Base-by-base conservation (phyloP, 2,888 invertebrate species). In the Xestia xanthographa region DNA sequence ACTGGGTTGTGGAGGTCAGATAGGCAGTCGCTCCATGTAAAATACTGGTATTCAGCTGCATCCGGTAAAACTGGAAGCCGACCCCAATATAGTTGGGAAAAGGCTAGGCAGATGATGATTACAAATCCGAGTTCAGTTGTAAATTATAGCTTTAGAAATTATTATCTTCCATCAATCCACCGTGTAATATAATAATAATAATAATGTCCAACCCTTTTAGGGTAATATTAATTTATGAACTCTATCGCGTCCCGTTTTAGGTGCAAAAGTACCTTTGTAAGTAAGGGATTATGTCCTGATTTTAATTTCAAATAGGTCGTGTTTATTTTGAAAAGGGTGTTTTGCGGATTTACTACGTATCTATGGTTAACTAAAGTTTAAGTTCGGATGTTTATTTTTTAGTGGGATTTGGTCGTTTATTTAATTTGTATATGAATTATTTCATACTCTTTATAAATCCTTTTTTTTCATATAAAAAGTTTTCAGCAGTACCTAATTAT, bases 161-260 rank as follows among this genome's bases (percentile, higher is more conserved):
- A 77, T 83, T 80, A 77, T 76, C 68, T 65, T 17, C 20, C 48
- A 76, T 83, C 73, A 78, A 75, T 85, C 48, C 68, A 53, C 67
- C 22, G 26, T 48, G 58, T 77, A 69, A 79, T 79, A 34, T 72
- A 9, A 9, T 41, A 34, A 65, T 83, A 34, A 65, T 83, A 87
- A 86, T 77, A 75, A 65, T 48, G 69, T 69, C 45, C 75, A 75
- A 82, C 82, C 84, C 82, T 86, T 80, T 80, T 20, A 50, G 56
- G 73, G 43, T 62, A 66, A 60, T 56, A 86, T 80, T 86, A 84
- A 87, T 86, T 86, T 84, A 83, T 65, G 69, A 80, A 66, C 56
- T 69, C 65, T 75, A 29, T 67, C 77, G 75, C 69, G 50, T 72
- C 75, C 38, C 38, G 41, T 74, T 73, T 72, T 76, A 74, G 70